Evolutionary conservation across 1,140 invertebrate species (phyloP).

Genomic region (Lasioglossum albipes): DNA sequence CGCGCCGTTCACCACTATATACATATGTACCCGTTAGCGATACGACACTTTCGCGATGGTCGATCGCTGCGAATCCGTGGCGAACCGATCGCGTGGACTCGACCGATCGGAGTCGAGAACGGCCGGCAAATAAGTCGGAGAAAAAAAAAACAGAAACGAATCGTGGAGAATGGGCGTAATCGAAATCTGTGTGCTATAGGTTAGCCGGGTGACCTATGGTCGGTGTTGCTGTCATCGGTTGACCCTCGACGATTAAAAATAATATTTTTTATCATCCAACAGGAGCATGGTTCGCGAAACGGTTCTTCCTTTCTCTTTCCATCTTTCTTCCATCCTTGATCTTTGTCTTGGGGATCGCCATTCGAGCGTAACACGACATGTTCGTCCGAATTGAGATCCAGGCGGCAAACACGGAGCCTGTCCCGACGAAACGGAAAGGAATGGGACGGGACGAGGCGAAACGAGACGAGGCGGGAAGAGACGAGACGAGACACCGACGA

Average conservation of each 20-base stretch:
- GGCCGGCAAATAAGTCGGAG: background rate
- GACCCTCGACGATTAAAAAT: conserved; percentile 58
- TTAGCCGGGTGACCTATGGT: conserved; percentile 16
- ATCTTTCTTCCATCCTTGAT: conserved; percentile 7
- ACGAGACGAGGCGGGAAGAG: background rate
- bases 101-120: too few species aligned
- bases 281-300: conserved; percentile 29
- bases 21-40: too few species aligned
- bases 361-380: background rate
- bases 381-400: background rate
- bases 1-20: too few species aligned
- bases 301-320: conserved; percentile 29
- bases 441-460: background rate
- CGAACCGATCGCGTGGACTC: too few species aligned
- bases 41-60: too few species aligned
- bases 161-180: conserved; percentile 2
- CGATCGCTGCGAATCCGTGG: background rate
- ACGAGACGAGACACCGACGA: background rate
- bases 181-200: background rate
- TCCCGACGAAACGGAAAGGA: too few species aligned
- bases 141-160: background rate
- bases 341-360: conserved; percentile 12
- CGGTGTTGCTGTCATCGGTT: conserved; percentile 33
- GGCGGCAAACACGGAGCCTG: background rate
- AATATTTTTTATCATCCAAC: conserved; percentile 60